A percentile compares a stretch with the other conserved stretches of the same genome.
phyloP scores from a whole-genome alignment of 2,113 vertebrate species.

The Prinia subflava region DNA sequence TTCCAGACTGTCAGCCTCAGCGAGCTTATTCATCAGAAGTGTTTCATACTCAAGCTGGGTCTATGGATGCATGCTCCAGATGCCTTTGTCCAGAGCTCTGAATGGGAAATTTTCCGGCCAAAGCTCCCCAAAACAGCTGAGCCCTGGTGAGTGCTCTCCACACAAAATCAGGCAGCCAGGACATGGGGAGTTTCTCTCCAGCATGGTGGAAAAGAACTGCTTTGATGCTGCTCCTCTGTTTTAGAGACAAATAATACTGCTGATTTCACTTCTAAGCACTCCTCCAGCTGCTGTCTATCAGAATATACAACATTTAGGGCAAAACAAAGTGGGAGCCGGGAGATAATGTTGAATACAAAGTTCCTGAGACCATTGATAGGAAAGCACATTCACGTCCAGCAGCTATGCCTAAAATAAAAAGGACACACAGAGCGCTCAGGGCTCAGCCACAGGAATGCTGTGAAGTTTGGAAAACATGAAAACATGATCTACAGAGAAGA shows the following conservation, averaged over 20 bases:
- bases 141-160: neutral
- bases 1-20: slow-evolving; percentile 53
- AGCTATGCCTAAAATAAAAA: slow-evolving; percentile 62
- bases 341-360: neutral
- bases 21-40: slow-evolving; percentile 50
- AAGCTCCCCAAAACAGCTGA: slow-evolving; percentile 29
- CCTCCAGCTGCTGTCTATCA: neutral
- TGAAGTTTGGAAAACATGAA: slow-evolving; percentile 46
- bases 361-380: slow-evolving; percentile 39
- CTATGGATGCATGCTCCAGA: neutral
- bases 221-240: neutral
- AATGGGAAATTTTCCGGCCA: slow-evolving; percentile 19
- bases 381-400: slow-evolving; percentile 56
- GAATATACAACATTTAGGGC: neutral
- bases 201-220: neutral
- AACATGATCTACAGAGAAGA: slow-evolving; percentile 59
- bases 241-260: neutral
- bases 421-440: slow-evolving; percentile 47
- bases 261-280: neutral
- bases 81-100: slow-evolving; percentile 39
- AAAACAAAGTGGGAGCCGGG: slow-evolving; percentile 14
- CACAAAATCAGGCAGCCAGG: neutral
- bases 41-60: slow-evolving; percentile 26
- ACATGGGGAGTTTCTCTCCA: neutral
- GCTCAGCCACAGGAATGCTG: slow-evolving; percentile 39